A percentile compares a stretch with the other conserved stretches of the same genome.
Evolutionary conservation across 37 sponge, comb jelly and placozoan genomes (phyloP).

Genomic region (Geodia barretti): DNA sequence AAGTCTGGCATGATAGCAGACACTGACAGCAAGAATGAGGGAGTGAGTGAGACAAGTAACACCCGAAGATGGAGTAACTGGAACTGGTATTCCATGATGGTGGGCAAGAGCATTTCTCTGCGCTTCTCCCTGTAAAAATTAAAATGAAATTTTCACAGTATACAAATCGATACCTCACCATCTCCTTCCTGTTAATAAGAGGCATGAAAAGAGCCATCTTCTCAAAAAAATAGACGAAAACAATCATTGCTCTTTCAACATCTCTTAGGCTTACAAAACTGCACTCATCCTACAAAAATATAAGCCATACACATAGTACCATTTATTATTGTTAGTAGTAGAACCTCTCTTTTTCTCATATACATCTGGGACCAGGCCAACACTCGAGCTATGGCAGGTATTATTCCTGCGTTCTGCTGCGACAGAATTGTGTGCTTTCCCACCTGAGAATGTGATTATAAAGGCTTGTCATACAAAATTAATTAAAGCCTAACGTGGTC

Average conservation of each 20-base stretch:
- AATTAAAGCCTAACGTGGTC: slow-evolving; percentile 55
- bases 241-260: slow-evolving; percentile 84
- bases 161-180: too few relatives aligned
- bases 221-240: slow-evolving; percentile 67
- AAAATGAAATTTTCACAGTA: too few relatives aligned
- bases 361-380: slow-evolving; percentile 72
- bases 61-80: too few relatives aligned
- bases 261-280: slow-evolving; percentile 87
- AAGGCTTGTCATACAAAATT: neutral
- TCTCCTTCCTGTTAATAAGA: too few relatives aligned
- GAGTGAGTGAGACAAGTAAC: slow-evolving; percentile 42
- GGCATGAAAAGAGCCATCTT: slow-evolving; percentile 25
- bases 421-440: neutral
- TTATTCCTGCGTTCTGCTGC: neutral
- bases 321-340: too few relatives aligned
- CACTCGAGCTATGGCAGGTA: slow-evolving; percentile 32
- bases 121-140: too few relatives aligned
- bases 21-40: slow-evolving; percentile 61
- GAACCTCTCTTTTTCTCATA: slow-evolving; percentile 83
- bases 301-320: too few relatives aligned
- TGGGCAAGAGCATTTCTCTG: too few relatives aligned
- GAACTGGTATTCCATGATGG: too few relatives aligned
- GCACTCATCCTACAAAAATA: slow-evolving; percentile 90
- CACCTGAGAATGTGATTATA: neutral
- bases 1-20: slow-evolving; percentile 82